Evolutionary conservation across 1,140 invertebrate species (phyloP), one percentile per base, ranked within the genome.

Genomic region (Spodoptera frugiperda): DNA sequence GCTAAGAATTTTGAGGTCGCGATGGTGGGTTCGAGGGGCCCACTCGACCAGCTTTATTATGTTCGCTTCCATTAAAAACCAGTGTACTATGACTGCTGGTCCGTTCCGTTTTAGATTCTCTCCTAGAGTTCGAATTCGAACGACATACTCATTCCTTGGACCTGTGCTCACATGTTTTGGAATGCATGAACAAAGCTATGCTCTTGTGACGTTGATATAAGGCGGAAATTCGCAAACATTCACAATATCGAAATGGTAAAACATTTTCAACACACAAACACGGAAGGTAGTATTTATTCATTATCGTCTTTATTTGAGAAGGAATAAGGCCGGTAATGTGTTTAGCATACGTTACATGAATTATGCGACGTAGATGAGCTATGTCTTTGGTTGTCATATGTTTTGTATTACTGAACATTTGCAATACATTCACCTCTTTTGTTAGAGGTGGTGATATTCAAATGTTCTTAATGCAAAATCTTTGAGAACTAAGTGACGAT

Each of bases 281-380:
- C 84, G 81, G 79, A 91, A 93, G 91, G 91, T 93, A 93, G 91
- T 94, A 93, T 93, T 91, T 91, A 89, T 90, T 90, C 83, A 92
- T 93, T 92, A 85, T 88, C 72, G 83, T 87, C 80, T 88, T 87
- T 81, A 75, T 84, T 81, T 83, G 84, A 84, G 8, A 81, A 79
- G 73, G 76, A 86, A 78, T 82, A 49, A 25, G n/a, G n/a, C 30
- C 48, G 49, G 48, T 53, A 11, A 65, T 54, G 30, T 51, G 30
- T 61, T 74, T 74, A 65, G 59, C 44, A 53, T 75, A 53, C 46
- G 72, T 75, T 63, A 19, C 53, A 14, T 14, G 51, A 71, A 19
- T 4, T 44, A 54, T 71, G 46, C 44, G 68, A 71, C 53, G n/a
- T 55, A 10, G 10, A 14, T 12, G 25, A 11, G 6, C n/a, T 17